phyloP scores from a whole-genome alignment of 2,113 vertebrate species.

The Tauraco erythrolophus region DNA sequence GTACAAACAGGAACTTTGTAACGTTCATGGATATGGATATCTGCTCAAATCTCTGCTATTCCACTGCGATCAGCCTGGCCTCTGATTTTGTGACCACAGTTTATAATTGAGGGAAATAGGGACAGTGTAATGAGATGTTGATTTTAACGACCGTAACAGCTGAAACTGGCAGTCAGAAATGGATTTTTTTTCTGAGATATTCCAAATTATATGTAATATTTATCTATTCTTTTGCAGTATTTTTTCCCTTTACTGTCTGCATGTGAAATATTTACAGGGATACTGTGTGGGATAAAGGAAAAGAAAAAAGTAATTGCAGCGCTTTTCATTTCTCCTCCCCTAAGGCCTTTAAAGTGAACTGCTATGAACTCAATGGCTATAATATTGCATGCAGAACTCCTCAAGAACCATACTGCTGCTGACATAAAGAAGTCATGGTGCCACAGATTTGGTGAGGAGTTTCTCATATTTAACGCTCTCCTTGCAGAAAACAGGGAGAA shows the following conservation, averaged over 20 bases:
- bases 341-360: background rate
- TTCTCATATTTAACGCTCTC: background rate
- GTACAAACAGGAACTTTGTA: background rate
- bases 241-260: background rate
- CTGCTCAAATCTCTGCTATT: background rate
- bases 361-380: background rate
- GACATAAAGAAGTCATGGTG: background rate
- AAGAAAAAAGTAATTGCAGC: background rate
- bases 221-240: background rate
- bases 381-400: background rate
- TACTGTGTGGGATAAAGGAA: background rate
- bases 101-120: background rate
- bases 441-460: background rate
- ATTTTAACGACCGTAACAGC: background rate
- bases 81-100: background rate
- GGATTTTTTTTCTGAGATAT: background rate
- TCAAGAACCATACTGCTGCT: background rate
- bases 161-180: background rate
- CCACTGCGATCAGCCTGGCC: background rate
- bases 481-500: background rate
- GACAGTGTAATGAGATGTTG: background rate
- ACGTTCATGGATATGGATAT: background rate
- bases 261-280: background rate
- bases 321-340: background rate
- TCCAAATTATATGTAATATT: background rate